Percentiles rank a stretch among this genome's conserved stretches.
phyloP scores from a whole-genome alignment of 2,113 vertebrate species.

The Anolis carolinensis region DNA sequence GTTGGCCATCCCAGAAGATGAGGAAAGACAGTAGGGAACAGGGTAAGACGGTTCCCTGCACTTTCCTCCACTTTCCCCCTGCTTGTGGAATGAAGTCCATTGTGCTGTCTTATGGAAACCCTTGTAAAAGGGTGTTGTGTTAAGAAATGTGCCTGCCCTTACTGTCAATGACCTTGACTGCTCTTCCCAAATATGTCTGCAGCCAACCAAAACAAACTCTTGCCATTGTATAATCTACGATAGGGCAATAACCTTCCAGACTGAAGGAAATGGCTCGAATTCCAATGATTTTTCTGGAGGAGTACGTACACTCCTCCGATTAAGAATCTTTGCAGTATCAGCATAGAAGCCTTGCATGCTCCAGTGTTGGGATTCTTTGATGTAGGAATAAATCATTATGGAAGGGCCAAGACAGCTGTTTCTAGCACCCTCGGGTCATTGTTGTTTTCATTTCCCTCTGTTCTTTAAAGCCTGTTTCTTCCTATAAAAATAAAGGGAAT shows the following conservation, averaged over 20 bases:
- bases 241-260: not conserved
- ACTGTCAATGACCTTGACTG: not conserved
- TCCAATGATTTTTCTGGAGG: not conserved
- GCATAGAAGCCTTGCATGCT: not conserved
- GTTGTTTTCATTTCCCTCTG: not conserved
- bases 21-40: no score
- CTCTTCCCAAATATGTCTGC: not conserved
- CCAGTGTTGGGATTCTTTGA: not conserved
- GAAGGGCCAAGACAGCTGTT: not conserved
- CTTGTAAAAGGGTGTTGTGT: not conserved
- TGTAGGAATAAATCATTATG: not conserved
- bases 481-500: not conserved
- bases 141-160: not conserved
- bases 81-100: no score
- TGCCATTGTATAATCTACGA: conserved; percentile 5
- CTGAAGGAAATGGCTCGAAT: not conserved
- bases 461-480: not conserved
- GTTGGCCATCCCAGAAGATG: no score
- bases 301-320: not conserved
- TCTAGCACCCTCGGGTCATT: not conserved
- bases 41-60: no score
- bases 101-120: not conserved
- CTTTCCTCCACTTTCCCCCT: no score
- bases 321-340: not conserved
- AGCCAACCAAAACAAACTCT: not conserved